These are phyloP conservation scores for Oreochromis aureus DNA, from an alignment of 2,113 vertebrate species.

Conservation along the genomic window DNA sequence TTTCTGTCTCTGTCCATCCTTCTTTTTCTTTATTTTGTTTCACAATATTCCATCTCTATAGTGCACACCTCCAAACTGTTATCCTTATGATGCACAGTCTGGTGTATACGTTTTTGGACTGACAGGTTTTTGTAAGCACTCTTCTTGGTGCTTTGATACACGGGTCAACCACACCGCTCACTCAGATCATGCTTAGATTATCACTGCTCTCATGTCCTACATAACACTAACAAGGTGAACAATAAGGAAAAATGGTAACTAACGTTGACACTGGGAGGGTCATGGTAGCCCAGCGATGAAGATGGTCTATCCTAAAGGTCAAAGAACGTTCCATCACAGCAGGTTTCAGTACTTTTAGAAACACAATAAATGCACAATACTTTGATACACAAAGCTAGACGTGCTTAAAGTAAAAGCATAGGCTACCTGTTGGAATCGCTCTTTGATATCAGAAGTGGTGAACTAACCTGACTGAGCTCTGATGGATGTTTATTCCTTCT, in stretches of 20 bases:
- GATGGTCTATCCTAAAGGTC: background rate
- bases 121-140: background rate
- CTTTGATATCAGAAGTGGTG: background rate
- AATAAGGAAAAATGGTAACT: background rate
- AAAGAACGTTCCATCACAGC: background rate
- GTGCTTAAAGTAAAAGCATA: accelerated
- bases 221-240: background rate
- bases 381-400: background rate
- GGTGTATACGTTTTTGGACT: background rate
- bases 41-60: accelerated
- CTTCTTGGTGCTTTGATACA: background rate
- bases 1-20: background rate
- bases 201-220: background rate
- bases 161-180: background rate
- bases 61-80: background rate
- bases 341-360: background rate
- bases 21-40: background rate
- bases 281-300: background rate
- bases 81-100: background rate
- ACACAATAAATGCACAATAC: background rate
- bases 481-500: background rate
- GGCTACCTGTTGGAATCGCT: background rate
- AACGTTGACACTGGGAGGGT: background rate
- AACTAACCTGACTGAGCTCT: background rate
- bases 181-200: background rate